Evolutionary conservation across 2,113 vertebrate species (phyloP), one percentile per base, ranked within the genome.

Genomic region (Mus spicilegus): DNA sequence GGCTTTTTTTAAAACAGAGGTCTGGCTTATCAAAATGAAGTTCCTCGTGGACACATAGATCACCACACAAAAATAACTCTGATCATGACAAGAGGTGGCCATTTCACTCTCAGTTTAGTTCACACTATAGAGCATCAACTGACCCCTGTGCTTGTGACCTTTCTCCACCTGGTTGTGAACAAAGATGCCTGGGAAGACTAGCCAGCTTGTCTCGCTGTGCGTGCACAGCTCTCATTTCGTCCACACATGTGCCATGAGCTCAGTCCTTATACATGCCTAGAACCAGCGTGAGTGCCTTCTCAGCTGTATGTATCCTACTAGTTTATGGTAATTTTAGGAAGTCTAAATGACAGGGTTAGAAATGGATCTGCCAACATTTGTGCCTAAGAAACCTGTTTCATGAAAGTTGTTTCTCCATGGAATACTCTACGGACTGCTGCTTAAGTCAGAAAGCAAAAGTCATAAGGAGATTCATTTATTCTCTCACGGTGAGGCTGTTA

Each of bases 331-430:
- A 96, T 96, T 94, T 96, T 86, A 94, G 42, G 80, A 94, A 89
- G 46, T 81, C 89, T 92, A 81, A 96, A 97, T 65, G 58, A 46
- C 90, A 94, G 87, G 51, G 72, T 85, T 86, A 93, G 84, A 96
- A 92, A 96, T 39, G 61, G 63, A n/a, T 75, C 89, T 96, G 85
- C 95, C 95, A 87, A 97, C 93, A 46, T 76, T 97, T 84, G 90
- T 77, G 49, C 91, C 14, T 46, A 77, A 96, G 82, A 96, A 94
- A 91, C 63, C 36, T 75, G 42, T 78, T 69, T 90, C 63, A 56
- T 81, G 85, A 97, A 93, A 85, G 94, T 86, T 90, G 80, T 54
- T 94, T 93, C 80, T 95, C 93, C 65, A 76, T 90, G 85, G 70
- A 70, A 58, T n/a, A 42, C 7, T 70, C 84, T 90, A 96, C 69